Percentiles rank a stretch among this genome's conserved stretches.
These are phyloP conservation scores for Anastrepha ludens DNA, from an alignment of 1,140 invertebrate species.

Conservation along the genomic window DNA sequence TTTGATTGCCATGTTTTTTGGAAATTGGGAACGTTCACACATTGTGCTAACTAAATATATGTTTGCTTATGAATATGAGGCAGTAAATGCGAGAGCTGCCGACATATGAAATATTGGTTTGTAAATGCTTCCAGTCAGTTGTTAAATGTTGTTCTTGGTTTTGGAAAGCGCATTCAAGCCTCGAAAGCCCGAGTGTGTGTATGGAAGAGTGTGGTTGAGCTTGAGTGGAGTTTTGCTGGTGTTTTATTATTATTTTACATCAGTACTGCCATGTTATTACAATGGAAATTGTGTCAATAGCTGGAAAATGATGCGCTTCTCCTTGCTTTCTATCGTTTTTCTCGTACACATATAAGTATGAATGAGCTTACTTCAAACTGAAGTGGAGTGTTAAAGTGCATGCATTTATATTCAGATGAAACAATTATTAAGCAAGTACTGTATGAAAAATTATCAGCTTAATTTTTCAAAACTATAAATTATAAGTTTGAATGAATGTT, in stretches of 20 bases:
- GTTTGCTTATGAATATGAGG: background rate
- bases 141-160: slow-evolving; percentile 18
- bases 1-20: slow-evolving; percentile 39
- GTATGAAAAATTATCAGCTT: too few species aligned
- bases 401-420: too few species aligned
- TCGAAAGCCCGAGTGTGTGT: background rate
- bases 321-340: background rate
- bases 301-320: slow-evolving; percentile 21
- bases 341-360: background rate
- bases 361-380: background rate
- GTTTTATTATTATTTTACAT: slow-evolving; percentile 47
- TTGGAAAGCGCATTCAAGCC: background rate
- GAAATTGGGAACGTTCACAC: slow-evolving; percentile 9
- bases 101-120: slow-evolving; percentile 47
- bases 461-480: too few species aligned
- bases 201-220: too few species aligned
- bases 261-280: slow-evolving; percentile 24
- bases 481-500: too few species aligned
- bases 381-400: background rate
- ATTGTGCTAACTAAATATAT: background rate
- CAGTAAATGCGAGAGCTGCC: background rate
- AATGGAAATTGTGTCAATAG: slow-evolving; percentile 49
- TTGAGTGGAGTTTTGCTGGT: background rate
- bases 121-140: slow-evolving; percentile 40
- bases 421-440: too few species aligned